These are phyloP conservation scores for Apamea monoglypha DNA, from an alignment of 2,888 invertebrate species.

Conservation along the genomic window DNA sequence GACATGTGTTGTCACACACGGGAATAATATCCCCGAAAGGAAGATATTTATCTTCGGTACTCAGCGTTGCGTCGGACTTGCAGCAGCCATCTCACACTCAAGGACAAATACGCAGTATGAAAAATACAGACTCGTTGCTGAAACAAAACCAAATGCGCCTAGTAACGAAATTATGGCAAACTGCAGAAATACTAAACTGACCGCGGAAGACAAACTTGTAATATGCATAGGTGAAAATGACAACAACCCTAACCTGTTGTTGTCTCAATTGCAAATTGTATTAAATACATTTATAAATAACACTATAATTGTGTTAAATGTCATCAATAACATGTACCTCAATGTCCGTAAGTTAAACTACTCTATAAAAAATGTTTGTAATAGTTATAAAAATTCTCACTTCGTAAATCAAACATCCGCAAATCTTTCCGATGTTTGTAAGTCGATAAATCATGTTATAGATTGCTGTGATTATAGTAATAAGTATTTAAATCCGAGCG, in stretches of 20 bases:
- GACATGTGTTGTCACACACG: not conserved
- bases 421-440: conserved; percentile 6
- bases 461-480: conserved; percentile 21
- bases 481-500: conserved; percentile 12
- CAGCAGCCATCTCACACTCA: too few relatives aligned
- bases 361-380: conserved; percentile 12
- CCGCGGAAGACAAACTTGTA: conserved; percentile 8
- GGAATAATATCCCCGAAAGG: not conserved
- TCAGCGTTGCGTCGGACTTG: too few relatives aligned
- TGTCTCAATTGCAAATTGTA: not conserved
- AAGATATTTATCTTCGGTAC: conserved; percentile 8
- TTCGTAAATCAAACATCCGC: conserved; percentile 8
- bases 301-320: not conserved
- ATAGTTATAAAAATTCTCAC: conserved; percentile 13
- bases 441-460: conserved; percentile 14
- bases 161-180: conserved; percentile 1
- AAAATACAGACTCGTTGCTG: conserved; percentile 4
- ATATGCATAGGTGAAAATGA: conserved; percentile 26
- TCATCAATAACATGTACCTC: not conserved
- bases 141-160: conserved; percentile 8
- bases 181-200: conserved; percentile 8
- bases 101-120: conserved; percentile 4
- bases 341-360: conserved; percentile 5
- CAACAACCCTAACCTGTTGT: not conserved
- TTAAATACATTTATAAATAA: not conserved